Evolutionary conservation across 2,888 invertebrate species (phyloP).

Genomic region (Acanthosepion pharaonis): DNA sequence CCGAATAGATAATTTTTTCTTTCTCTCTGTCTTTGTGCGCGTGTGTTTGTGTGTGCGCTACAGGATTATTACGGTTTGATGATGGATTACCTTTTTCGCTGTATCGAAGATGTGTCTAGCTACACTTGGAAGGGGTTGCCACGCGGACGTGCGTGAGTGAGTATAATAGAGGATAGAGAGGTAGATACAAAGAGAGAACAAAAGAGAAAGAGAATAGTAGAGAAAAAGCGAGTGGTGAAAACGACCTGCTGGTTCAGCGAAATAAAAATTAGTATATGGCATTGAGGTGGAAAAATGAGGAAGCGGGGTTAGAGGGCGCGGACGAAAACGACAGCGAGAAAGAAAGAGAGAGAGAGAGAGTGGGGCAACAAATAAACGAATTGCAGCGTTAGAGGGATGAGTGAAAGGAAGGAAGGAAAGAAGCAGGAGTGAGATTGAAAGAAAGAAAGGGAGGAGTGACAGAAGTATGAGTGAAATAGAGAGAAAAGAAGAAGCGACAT

Average conservation of each 20-base stretch:
- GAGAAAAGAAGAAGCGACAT: neutral
- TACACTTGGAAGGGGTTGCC: neutral
- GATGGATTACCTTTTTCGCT: neutral
- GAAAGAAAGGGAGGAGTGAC: neutral
- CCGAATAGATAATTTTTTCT: neutral
- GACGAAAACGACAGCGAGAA: neutral
- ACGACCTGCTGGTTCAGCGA: too few species aligned
- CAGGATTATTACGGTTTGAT: neutral
- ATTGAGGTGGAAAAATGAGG: too few species aligned
- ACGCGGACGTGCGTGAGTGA: too few species aligned
- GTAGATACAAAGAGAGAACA: neutral
- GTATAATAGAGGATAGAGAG: neutral
- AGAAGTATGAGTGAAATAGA: neutral
- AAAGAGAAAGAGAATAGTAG: neutral
- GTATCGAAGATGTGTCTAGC: neutral
- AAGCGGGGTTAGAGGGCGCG: too few species aligned
- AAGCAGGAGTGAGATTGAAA: neutral
- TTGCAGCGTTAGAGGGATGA: neutral
- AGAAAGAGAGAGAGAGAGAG: conserved; percentile 33
- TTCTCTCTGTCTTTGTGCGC: too few species aligned
- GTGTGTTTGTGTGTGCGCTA: neutral
- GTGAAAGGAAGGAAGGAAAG: neutral
- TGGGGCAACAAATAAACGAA: conserved; percentile 34
- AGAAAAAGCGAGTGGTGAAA: too few species aligned
- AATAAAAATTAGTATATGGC: too few species aligned